These are phyloP conservation scores for Sebastes itinus DNA, from an alignment of 2,797 vertebrate species.

Conservation along the genomic window DNA sequence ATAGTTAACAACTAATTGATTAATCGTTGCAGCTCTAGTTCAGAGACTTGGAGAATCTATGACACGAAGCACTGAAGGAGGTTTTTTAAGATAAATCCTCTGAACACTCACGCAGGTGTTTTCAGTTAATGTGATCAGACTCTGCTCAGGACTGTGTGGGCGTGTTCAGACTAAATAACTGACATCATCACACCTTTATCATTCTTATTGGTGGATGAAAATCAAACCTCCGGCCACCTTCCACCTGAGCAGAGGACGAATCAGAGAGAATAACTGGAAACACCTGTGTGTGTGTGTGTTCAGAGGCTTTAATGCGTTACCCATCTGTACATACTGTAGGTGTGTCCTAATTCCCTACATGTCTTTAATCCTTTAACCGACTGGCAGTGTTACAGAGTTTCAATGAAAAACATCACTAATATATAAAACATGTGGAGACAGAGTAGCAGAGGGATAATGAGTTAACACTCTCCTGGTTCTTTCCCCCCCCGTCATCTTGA, in stretches of 20 bases:
- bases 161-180: fast-evolving
- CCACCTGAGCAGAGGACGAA: background rate
- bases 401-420: background rate
- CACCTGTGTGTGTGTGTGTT: background rate
- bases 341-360: background rate
- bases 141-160: background rate
- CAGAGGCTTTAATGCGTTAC: background rate
- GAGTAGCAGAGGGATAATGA: no score
- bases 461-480: no score
- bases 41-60: no score
- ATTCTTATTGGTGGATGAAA: no score
- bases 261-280: background rate
- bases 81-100: background rate
- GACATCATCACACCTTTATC: background rate
- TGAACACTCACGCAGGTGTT: background rate
- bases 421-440: background rate
- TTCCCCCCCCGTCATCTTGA: background rate
- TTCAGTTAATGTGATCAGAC: background rate
- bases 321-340: background rate
- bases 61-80: background rate
- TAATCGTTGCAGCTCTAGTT: no score
- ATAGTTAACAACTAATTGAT: no score
- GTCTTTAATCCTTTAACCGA: background rate
- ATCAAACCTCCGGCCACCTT: background rate
- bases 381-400: background rate